These are phyloP conservation scores for Falco cherrug DNA, from an alignment of 2,797 vertebrate genomes.

Conservation along the genomic window DNA sequence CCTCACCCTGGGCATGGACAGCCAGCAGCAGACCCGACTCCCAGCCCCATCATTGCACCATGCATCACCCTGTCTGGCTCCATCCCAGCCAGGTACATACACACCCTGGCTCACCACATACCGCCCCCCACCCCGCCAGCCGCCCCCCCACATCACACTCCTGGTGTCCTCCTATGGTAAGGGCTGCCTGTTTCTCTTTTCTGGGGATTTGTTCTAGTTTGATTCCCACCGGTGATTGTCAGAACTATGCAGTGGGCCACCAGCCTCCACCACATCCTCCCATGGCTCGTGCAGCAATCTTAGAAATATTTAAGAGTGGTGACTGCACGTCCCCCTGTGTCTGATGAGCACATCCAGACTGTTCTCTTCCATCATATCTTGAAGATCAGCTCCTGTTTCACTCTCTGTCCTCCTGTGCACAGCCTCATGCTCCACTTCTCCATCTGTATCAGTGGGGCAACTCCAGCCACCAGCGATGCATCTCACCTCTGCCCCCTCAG, in stretches of 20 bases:
- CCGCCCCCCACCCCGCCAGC: rapidly evolving
- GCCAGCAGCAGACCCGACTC: rapidly evolving
- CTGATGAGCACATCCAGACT: not conserved
- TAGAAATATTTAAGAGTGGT: not conserved
- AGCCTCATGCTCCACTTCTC: not conserved
- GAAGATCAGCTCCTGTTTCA: not conserved
- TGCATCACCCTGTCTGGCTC: not conserved
- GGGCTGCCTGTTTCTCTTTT: not conserved
- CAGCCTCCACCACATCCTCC: not conserved
- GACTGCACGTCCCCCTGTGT: not conserved
- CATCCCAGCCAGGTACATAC: not conserved
- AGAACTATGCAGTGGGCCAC: not conserved
- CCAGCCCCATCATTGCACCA: not conserved
- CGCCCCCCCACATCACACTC: rapidly evolving
- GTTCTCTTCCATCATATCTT: not conserved
- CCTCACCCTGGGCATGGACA: not conserved
- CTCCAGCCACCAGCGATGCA: not conserved
- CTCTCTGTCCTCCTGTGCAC: not conserved
- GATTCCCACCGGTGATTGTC: rapidly evolving
- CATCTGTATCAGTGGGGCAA: not conserved
- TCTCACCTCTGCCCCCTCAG: not conserved
- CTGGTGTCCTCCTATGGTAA: not conserved
- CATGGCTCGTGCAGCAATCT: rapidly evolving
- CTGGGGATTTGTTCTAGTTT: not conserved
- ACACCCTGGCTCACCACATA: no score